Conservation (phyloP, 1,140 invertebrate genomes). For the Halesus radiatus region DNA sequence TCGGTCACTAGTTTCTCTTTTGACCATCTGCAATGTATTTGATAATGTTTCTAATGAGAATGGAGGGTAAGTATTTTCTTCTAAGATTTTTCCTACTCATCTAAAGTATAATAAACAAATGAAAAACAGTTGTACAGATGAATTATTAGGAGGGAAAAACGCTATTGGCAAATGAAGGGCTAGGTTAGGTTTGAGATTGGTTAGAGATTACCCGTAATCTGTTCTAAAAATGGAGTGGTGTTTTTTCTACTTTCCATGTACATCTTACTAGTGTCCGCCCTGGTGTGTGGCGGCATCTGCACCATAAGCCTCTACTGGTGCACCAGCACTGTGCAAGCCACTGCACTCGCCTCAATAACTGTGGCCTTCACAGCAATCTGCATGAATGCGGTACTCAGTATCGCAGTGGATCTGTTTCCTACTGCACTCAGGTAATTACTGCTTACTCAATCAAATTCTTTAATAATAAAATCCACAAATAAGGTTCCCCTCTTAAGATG, state of each 20-base stretch:
- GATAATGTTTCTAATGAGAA: too few species aligned
- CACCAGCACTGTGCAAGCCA: slow-evolving; percentile 33
- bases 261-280: not conserved
- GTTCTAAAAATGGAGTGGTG: too few species aligned
- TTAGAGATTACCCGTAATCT: too few species aligned
- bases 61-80: too few species aligned
- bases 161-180: not conserved
- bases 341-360: slow-evolving; percentile 32
- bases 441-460: too few species aligned
- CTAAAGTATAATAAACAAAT: not conserved
- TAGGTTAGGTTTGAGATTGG: not conserved
- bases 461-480: too few species aligned
- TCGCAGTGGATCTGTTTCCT: slow-evolving; percentile 48
- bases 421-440: slow-evolving; percentile 46
- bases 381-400: slow-evolving; percentile 36
- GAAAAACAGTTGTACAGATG: not conserved
- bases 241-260: not conserved
- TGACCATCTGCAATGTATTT: too few species aligned
- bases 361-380: slow-evolving; percentile 45
- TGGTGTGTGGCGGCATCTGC: slow-evolving; percentile 8
- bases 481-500: too few species aligned
- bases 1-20: too few species aligned
- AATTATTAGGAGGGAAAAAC: not conserved
- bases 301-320: slow-evolving; percentile 47
- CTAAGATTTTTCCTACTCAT: not conserved